Base-by-base conservation (phyloP, 2,113 vertebrate species). In the Dendrocopos noguchii region DNA sequence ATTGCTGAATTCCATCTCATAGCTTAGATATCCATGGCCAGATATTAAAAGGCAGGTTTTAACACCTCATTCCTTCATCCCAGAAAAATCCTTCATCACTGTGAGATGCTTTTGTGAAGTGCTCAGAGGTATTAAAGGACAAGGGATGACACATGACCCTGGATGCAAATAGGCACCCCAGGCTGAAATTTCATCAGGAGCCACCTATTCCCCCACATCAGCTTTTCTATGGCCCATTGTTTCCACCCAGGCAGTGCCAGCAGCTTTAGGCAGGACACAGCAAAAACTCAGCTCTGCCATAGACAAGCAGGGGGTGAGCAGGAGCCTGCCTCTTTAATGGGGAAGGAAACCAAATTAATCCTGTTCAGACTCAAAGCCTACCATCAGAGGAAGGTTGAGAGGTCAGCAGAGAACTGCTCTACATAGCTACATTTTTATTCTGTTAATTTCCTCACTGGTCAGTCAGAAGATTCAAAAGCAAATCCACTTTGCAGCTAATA, bases 291-390 rank as follows among this genome's bases (percentile, higher is more conserved):
- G 67, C 68, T 90, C 66, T 55, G 84, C 64, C 8, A 8, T 29
- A 29, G 25, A 28, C 0, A 0, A 47, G 46, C 71, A 77, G 78
- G 44, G 46, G 27, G 17, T 68, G 71, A 96, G 67, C 75, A 78
- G 70, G 50, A 92, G 19, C 66, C 53, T 67, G 68, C 25, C 75
- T 70, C 64, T 85, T 91, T 84, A 84, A 47, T 5, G 52, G 53
- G 61, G 47, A 91, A 84, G 24, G 52, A 79, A 95, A 88, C 33
- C 75, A 27, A 89, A 92, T 89, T 61, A 91, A 90, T 94, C 81
- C 78, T 24, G 6, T 70, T 95, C 81, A 95, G 59, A 72, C 68
- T 87, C 80, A 92, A 92, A 94, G 74, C 34, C 56, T 72, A 33
- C 64, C 28, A 22, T 63, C 60, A 75, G 46, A 85, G 52, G 29